Evolutionary conservation across 2,113 vertebrate genomes (phyloP).

Genomic region (Dissostichus mawsoni): DNA sequence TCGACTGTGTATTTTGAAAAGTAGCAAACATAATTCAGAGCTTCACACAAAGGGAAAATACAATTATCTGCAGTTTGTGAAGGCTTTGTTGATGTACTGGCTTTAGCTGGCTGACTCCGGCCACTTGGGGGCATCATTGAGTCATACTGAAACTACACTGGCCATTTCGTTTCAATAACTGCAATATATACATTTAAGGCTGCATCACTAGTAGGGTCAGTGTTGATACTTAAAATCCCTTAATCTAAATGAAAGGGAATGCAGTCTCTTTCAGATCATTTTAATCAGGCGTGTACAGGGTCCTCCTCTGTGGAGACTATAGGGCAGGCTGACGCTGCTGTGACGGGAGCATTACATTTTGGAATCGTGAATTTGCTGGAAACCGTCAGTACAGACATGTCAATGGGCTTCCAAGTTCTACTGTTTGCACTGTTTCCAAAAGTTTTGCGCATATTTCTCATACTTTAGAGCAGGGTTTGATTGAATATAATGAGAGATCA

Average conservation of each 20-base stretch:
- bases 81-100: background rate
- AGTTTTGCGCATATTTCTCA: conserved; percentile 3
- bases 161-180: conserved; percentile 5
- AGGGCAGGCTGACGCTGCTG: conserved; percentile 19
- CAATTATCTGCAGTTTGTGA: background rate
- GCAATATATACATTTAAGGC: conserved; percentile 46
- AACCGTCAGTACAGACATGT: conserved; percentile 44
- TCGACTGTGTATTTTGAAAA: conserved; percentile 1
- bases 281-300: conserved; percentile 61
- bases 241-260: conserved; percentile 60
- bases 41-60: background rate
- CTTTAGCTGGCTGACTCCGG: conserved; percentile 13
- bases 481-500: conserved; percentile 24
- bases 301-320: conserved; percentile 53
- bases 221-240: conserved; percentile 63
- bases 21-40: background rate
- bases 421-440: conserved; percentile 21
- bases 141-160: conserved; percentile 5
- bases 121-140: conserved; percentile 75
- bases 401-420: conserved; percentile 27
- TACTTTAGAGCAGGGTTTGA: conserved; percentile 30
- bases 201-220: conserved; percentile 56
- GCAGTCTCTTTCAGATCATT: conserved; percentile 46
- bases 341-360: conserved; percentile 45
- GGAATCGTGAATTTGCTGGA: conserved; percentile 49